phyloP scores from a whole-genome alignment of 1,140 invertebrate species.

The Zaprionus vittiger region DNA sequence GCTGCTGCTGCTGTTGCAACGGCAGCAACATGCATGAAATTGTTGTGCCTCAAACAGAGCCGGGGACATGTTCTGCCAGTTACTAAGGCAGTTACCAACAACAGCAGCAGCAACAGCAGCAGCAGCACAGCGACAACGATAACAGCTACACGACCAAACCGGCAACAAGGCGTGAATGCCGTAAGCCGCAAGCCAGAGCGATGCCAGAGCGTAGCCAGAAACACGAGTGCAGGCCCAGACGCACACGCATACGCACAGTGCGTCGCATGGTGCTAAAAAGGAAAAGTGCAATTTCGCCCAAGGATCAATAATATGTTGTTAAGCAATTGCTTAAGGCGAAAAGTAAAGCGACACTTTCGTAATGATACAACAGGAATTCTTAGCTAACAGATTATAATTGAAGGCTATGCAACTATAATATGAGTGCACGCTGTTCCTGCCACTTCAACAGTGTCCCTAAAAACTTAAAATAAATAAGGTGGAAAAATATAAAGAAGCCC shows the following conservation, averaged over 20 bases:
- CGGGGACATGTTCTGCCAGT: slow-evolving; percentile 57
- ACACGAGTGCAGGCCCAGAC: slow-evolving; percentile 21
- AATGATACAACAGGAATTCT: background rate
- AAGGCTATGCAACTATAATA: background rate
- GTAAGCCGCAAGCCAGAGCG: slow-evolving; percentile 47
- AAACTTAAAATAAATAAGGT: background rate
- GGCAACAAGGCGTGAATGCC: slow-evolving; percentile 80
- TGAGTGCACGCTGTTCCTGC: background rate
- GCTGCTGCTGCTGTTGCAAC: slow-evolving; percentile 48
- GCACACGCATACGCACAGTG: slow-evolving; percentile 12
- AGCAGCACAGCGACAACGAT: slow-evolving; percentile 59
- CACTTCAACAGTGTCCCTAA: background rate
- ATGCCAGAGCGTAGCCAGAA: slow-evolving; percentile 9
- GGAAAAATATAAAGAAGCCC: background rate
- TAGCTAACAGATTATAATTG: background rate
- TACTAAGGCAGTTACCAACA: slow-evolving; percentile 6
- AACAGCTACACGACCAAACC: slow-evolving; percentile 65
- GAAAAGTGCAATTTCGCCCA: slow-evolving; percentile 24
- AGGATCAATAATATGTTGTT: background rate
- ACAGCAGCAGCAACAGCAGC: slow-evolving; percentile 9
- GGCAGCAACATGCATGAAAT: slow-evolving; percentile 71
- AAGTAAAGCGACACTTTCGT: background rate
- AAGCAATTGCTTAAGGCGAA: background rate
- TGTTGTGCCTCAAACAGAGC: slow-evolving; percentile 48
- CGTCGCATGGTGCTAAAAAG: slow-evolving; percentile 17